Conservation (phyloP, 2,888 invertebrate species). For the Oasisia sp. region DNA sequence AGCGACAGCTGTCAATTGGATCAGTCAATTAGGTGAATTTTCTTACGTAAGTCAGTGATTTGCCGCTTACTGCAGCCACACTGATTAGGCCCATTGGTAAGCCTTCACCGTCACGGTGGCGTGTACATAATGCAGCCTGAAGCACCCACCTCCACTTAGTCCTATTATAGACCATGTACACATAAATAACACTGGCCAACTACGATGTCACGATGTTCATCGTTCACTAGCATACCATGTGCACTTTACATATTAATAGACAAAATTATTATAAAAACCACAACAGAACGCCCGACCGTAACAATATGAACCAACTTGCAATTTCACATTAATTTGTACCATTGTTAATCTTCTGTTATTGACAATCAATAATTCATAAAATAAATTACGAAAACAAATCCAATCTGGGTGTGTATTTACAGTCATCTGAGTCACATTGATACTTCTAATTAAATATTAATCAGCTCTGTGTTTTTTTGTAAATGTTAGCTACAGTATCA, state of each 20-base stretch:
- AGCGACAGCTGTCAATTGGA: background rate
- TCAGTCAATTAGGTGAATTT: background rate
- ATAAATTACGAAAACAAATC: background rate
- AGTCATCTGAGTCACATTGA: background rate
- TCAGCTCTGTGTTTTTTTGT: background rate
- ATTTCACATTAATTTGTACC: background rate
- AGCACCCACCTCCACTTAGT: background rate
- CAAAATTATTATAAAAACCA: background rate
- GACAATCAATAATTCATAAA: background rate
- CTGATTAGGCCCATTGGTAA: no score
- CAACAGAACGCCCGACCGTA: background rate
- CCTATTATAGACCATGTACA: background rate
- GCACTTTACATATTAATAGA: background rate
- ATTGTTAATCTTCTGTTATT: background rate
- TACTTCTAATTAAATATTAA: background rate
- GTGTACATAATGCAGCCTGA: background rate
- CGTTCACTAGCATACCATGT: background rate
- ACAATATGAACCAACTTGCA: background rate
- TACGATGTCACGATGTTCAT: no score
- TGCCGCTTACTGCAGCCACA: background rate
- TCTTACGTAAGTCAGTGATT: background rate
- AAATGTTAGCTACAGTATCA: no score
- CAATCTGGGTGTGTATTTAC: background rate
- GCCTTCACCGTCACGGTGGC: background rate
- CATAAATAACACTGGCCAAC: no score